A percentile compares a stretch with the other conserved stretches of the same genome.
These are phyloP conservation scores for Datnioides undecimradiatus DNA, from an alignment of 2,113 vertebrate genomes.

Conservation along the genomic window DNA sequence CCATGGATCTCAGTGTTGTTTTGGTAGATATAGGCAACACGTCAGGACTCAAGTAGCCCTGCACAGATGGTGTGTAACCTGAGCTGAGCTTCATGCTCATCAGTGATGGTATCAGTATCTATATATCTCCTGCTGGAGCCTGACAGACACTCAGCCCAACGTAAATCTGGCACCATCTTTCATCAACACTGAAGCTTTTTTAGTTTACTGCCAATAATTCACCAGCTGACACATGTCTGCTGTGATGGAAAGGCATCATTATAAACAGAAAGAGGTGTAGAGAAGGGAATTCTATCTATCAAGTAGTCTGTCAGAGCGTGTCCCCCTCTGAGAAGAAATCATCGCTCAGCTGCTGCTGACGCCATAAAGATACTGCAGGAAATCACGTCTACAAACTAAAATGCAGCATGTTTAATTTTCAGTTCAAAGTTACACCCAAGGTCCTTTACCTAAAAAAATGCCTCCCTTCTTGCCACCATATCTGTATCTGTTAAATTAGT, in stretches of 20 bases:
- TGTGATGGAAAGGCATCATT: conserved; percentile 67
- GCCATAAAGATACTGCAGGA: conserved; percentile 29
- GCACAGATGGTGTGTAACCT: conserved; percentile 3
- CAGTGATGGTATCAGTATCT: conserved; percentile 13
- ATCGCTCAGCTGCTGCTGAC: conserved; percentile 49
- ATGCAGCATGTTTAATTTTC: conserved; percentile 23
- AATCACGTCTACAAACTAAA: background rate
- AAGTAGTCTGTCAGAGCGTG: conserved; percentile 40
- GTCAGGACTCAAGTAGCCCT: background rate
- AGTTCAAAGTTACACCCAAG: background rate
- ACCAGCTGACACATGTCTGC: conserved; percentile 48
- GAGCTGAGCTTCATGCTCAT: conserved; percentile 23
- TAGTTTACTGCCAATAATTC: conserved; percentile 55
- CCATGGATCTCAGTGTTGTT: background rate
- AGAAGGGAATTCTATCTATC: conserved; percentile 39
- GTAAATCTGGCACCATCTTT: conserved; percentile 47
- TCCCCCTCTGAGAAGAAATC: conserved; percentile 31
- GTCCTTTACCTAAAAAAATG: background rate
- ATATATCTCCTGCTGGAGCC: conserved; percentile 27
- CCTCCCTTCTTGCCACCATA: background rate
- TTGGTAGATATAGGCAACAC: background rate
- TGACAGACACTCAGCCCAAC: conserved; percentile 28
- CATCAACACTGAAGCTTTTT: conserved; percentile 40
- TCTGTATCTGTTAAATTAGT: background rate
- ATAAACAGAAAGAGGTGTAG: conserved; percentile 39